Evolutionary conservation across 2,888 invertebrate genomes (phyloP), one percentile per base, ranked within the genome.

Genomic region (Ormyrus nitidulus): DNA sequence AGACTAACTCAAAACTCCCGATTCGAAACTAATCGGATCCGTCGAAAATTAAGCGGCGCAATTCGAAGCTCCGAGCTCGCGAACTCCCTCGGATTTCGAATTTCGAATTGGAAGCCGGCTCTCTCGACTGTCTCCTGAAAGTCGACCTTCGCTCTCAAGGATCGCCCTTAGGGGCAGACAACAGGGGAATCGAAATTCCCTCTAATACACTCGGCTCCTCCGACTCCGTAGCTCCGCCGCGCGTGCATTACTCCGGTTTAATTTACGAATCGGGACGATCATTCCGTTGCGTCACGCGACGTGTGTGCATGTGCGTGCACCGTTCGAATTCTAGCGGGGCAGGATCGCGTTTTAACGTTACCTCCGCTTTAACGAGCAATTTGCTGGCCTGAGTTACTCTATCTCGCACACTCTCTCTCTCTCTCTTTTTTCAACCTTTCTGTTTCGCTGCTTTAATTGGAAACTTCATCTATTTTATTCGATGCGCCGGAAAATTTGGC

Each of bases 181-280:
- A 19, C 19, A 19, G 11, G 54, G 13, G 69, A 77, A 73, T 80
- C 80, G 80, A 77, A 73, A 73, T 80, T 80, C 77, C 69, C 64
- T 69, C 77, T 73, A 69, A 80, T 73, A 73, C 61, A 69, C 56
- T 19, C 58, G 46, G 1, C 19, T 19, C 19, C 46, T 64, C 54
- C 6, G 19, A 5, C 70, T 70, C 19, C 19, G 19, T 2, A 13
- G 5, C 71, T 19, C 11, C 0, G 7, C 19, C 54, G 58, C 54
- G 58, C 13, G 44, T 75, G 58, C 66, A 58, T 66, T 75, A 53
- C 77, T 64, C 65, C 46, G 44, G 77, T 70, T 81, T 77, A 81
- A 81, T 81, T 81, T 81, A 81, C 69, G 73, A 70, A 81, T 73
- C 80, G 69, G 58, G 73, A 77, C 77, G 80, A 81, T 81, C 74